Percentiles rank a stretch among this genome's conserved stretches.
Conservation (phyloP, 2,113 vertebrate species). For the Porphyrio hochstetteri region DNA sequence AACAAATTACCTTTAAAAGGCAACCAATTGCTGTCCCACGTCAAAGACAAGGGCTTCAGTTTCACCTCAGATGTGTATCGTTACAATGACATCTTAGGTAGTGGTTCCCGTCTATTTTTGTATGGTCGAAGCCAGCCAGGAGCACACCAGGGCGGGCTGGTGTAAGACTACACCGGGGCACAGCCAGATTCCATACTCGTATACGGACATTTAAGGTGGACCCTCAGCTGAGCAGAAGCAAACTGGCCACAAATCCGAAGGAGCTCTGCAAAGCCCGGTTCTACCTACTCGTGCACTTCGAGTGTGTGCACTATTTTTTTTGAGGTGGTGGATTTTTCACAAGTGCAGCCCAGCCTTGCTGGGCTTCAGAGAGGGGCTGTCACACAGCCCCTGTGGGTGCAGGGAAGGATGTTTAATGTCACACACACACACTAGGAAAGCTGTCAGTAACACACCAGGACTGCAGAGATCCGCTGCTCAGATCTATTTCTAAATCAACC, state of each 20-base stretch:
- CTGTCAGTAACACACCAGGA: neutral
- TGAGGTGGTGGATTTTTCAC: fast-evolving
- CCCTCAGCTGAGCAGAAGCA: neutral
- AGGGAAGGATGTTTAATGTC: neutral
- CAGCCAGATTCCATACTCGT: neutral
- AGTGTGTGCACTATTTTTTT: neutral
- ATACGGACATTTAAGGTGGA: conserved; percentile 59
- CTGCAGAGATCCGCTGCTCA: neutral
- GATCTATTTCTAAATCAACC: neutral
- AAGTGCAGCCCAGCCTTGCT: fast-evolving
- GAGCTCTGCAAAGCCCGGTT: fast-evolving
- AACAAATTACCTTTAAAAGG: conserved; percentile 55
- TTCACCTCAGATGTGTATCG: conserved; percentile 44
- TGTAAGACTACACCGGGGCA: conserved; percentile 64
- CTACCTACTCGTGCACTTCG: neutral
- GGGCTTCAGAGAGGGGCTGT: neutral
- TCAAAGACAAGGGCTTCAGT: conserved; percentile 27
- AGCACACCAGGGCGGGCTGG: conserved; percentile 19
- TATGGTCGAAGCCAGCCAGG: conserved; percentile 6
- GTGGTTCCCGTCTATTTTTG: conserved; percentile 53
- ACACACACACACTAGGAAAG: neutral
- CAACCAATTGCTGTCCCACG: neutral
- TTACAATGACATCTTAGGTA: conserved; percentile 47
- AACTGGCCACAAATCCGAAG: neutral
- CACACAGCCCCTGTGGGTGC: fast-evolving